These are phyloP conservation scores for Lamellibrachia columna DNA, from an alignment of 2,888 invertebrate species.

Conservation along the genomic window DNA sequence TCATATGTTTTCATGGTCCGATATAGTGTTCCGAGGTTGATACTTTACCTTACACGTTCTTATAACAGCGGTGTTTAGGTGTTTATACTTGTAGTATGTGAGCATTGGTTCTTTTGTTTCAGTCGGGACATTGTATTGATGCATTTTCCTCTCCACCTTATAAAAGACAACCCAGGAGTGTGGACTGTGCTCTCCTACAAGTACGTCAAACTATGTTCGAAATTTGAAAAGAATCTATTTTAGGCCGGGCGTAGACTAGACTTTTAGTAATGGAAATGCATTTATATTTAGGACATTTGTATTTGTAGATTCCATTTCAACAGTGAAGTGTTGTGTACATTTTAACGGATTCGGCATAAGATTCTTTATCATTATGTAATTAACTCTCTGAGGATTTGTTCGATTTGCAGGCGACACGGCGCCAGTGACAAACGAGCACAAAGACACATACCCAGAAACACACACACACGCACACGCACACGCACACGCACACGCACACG, in stretches of 20 bases:
- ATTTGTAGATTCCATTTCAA: too few relatives aligned
- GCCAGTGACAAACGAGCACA: too few relatives aligned
- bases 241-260: too few relatives aligned
- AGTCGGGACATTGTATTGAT: slow-evolving; percentile 55
- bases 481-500: not conserved
- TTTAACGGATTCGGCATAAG: too few relatives aligned
- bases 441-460: not conserved
- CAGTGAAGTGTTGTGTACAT: too few relatives aligned
- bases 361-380: too few relatives aligned
- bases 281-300: too few relatives aligned
- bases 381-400: too few relatives aligned
- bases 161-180: slow-evolving; percentile 55
- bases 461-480: not conserved
- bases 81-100: not conserved
- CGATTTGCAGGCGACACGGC: too few relatives aligned
- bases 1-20: not conserved
- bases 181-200: slow-evolving; percentile 52
- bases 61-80: not conserved
- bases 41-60: slow-evolving; percentile 1
- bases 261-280: too few relatives aligned
- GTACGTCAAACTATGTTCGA: slow-evolving; percentile 28
- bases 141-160: slow-evolving; percentile 55
- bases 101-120: slow-evolving; percentile 32
- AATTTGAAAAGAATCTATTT: not conserved
- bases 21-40: not conserved